Evolutionary conservation across 2,113 vertebrate species (phyloP), one percentile per base, ranked within the genome.

Genomic region (Himantopus leucocephalus): DNA sequence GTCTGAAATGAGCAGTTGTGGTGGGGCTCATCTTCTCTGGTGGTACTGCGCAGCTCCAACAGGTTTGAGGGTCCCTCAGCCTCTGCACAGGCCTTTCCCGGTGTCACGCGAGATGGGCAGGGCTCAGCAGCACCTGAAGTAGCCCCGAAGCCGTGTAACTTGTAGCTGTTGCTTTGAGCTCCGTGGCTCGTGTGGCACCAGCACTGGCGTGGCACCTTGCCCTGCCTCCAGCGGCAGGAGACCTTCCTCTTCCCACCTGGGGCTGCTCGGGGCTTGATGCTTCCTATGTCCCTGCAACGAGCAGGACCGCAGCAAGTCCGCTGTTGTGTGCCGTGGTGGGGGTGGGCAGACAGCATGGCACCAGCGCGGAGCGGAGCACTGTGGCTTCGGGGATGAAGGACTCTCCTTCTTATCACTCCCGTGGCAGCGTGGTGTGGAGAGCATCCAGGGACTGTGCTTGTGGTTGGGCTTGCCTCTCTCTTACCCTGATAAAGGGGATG

Each of bases 401-500:
- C 18, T 0, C 14, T 13, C 14, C 68, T 63, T 14, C 9, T 2
- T 1, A 12, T 0, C 5, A 4, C 34, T 37, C 5, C 39, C 4
- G 0, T 4, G 24, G 35, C 50, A 35, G 56, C 20, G 0, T 0
- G 62, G 67, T 58, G 3, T 0, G 11, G 34, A 23, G 27, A 27
- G 37, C 50, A 4, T 7, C 41, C 41, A 8, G 30, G 30, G 26
- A 5, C 56, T 3, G 12, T 5, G 35, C 47, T 37, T 3, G 0
- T 1, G 12, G 34, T 0, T 6, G 77, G 13, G 5, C 18, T 72
- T 8, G 24, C 34, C 41, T 21, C 15, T 58, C 27, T 29, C 15
- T 24, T 5, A 2, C 14, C 50, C 10, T 0, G 0, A 0, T 2
- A 3, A 16, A 22, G 18, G 11, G 24, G 17, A 2, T 10, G 24